Evolutionary conservation across 1,140 invertebrate genomes (phyloP), one percentile per base, ranked within the genome.

Genomic region (Drosophila azteca): DNA sequence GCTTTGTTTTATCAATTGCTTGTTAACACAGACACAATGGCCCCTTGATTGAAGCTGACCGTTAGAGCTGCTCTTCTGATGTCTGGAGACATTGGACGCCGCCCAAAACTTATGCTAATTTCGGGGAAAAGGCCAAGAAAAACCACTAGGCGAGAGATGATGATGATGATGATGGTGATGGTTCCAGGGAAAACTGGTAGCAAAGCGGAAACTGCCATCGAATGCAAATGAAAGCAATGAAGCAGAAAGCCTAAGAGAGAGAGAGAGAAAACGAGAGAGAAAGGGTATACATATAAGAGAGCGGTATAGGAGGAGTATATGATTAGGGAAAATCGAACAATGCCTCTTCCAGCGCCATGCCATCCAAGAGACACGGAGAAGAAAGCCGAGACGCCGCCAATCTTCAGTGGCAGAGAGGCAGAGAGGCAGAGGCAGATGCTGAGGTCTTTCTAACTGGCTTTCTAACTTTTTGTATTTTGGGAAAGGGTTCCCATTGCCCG

Each of bases 261-360:
- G 58, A 64, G 73, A 15, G 53, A 59, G 50, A 50, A 51, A 22
- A 61, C 22, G 44, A 31, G 13, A 39, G 53, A 41, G 50, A 64
- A 65, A 65, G 73, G 63, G 65, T 13, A 39, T 13, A 5, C 29
- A 7, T 2, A 7, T 31, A 1, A 13, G 1, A 11, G 35, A 8
- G 31, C 3, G 35, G 3, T 39, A 13, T 39, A 13, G 3, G 78
- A 65, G 77, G 75, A 77, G 78, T 84, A 85, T 85, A 85, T 85
- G 83, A 87, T 87, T 87, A 87, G 82, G 83, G 82, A 87, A 85
- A 87, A 88, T 88, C 83, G 82, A 87, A 87, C 82, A 87, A 87
- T 88, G 82, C 64, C 31, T 49, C n/a, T 15, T 49, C 29, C 57
- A 64, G 46, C 24, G 45, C 39, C 41, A 61, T 20, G 45, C 39